Conservation (phyloP, 2,888 invertebrate species). For the Helobdella robusta region DNA sequence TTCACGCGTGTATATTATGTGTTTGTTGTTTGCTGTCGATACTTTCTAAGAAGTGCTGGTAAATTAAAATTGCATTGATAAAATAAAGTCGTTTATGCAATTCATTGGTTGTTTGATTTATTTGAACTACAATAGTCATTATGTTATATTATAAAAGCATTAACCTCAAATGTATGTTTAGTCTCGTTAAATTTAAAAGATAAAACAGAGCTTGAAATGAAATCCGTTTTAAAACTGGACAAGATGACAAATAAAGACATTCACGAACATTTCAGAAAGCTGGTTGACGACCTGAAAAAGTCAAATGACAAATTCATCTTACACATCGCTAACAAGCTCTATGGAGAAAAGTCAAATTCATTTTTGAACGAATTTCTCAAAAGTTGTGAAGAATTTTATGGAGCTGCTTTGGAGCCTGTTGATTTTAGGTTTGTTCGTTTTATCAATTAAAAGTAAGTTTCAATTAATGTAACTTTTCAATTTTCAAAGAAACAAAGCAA, state of each 20-base stretch:
- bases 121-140: too few relatives aligned
- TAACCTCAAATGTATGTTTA: too few relatives aligned
- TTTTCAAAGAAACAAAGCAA: not conserved
- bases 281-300: slow-evolving; percentile 5
- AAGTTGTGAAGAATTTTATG: not conserved
- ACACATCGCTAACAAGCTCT: slow-evolving; percentile 41
- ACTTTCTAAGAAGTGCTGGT: too few relatives aligned
- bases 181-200: too few relatives aligned
- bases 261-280: not conserved
- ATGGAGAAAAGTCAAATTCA: slow-evolving; percentile 31
- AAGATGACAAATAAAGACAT: not conserved
- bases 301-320: slow-evolving; percentile 34
- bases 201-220: too few relatives aligned
- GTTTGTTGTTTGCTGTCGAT: too few relatives aligned
- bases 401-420: slow-evolving; percentile 1
- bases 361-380: slow-evolving; percentile 19
- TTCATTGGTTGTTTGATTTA: too few relatives aligned
- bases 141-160: too few relatives aligned
- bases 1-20: too few relatives aligned
- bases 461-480: not conserved
- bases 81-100: too few relatives aligned
- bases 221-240: slow-evolving; percentile 32
- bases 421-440: slow-evolving; percentile 24
- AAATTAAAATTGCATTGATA: too few relatives aligned
- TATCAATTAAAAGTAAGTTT: too few relatives aligned